Percentiles rank a stretch among this genome's conserved stretches.
Conservation (phyloP, 2,888 invertebrate genomes). For the Gymnoscelis rufifasciata region DNA sequence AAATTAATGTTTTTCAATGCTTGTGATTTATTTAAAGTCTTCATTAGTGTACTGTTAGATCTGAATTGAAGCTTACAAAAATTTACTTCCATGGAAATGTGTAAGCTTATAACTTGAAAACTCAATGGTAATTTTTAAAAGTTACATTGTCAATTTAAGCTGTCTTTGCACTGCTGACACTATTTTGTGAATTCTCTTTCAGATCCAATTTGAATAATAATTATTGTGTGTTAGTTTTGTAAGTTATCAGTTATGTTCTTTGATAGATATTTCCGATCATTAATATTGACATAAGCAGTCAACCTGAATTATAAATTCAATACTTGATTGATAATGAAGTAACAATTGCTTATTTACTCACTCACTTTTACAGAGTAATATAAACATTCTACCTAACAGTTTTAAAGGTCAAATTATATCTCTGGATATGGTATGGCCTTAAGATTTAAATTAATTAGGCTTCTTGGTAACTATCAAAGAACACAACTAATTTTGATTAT, state of each 20-base stretch:
- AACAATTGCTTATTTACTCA: too few relatives aligned
- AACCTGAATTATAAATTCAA: too few relatives aligned
- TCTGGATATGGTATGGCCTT: too few relatives aligned
- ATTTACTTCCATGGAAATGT: slow-evolving; percentile 35
- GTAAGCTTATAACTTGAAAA: slow-evolving; percentile 21
- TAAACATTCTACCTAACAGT: too few relatives aligned
- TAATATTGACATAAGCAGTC: too few relatives aligned
- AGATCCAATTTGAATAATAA: slow-evolving; percentile 63
- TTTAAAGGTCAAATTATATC: too few relatives aligned
- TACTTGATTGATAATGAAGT: too few relatives aligned
- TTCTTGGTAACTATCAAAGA: slow-evolving; percentile 44
- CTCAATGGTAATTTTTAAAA: slow-evolving; percentile 20
- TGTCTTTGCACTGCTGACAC: slow-evolving; percentile 35
- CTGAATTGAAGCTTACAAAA: slow-evolving; percentile 67
- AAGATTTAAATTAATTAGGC: neutral
- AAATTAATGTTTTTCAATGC: slow-evolving; percentile 37
- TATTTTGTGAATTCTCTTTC: slow-evolving; percentile 66
- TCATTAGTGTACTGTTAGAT: slow-evolving; percentile 56
- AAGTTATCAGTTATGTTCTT: slow-evolving; percentile 43
- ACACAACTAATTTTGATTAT: slow-evolving; percentile 39
- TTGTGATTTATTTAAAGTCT: slow-evolving; percentile 38
- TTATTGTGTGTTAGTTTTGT: slow-evolving; percentile 57
- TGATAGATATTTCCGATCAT: slow-evolving; percentile 48
- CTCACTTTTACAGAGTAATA: too few relatives aligned
- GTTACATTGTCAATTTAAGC: slow-evolving; percentile 19